Base-by-base conservation (phyloP, 2,113 vertebrate species). In the Cavia aperea region DNA sequence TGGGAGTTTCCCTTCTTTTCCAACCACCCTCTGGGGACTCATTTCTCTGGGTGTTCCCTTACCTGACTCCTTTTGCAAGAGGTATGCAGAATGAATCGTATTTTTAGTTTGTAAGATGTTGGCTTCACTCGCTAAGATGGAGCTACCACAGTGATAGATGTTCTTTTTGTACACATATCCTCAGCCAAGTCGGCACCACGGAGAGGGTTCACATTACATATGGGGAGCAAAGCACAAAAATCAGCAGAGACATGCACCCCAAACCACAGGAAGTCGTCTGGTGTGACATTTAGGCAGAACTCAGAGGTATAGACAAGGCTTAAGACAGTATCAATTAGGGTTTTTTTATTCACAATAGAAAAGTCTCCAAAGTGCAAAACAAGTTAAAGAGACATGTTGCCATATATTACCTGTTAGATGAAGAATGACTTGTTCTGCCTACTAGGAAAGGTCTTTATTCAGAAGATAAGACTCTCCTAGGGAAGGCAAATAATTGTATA, bases 391-490 rank as follows among this genome's bases (percentile, higher is more conserved):
- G 21, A 12, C 7, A 62, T 13, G 39, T 18, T 18, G 5, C 14
- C 31, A 14, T 46, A 0, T 29, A 39, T 26, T 88, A 62, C 51
- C 63, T 88, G 2, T 70, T 14, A 14, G 51, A 58, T n/a, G 8
- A 77, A 39, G 72, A 81, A 21, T 1, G 73, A 70, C 23, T 51
- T 90, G 46, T 43, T 78, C 63, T 68, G 51, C 4, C n/a, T 85
- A 5, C 43, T 43, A 66, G 66, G 81, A 81, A 75, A 92, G 8
- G 0, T 51, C 49, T 96, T 84, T 86, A 77, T 81, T 93, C 90
- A 81, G 70, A 77, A 91, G 54, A 54, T 24, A 89, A 90, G 77
- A 86, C 4, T 56, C 4, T 65, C 4, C 2, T 51, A 31, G 33
- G 33, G 8, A 91, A 84, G 23, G 65, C 70, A 11, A 18, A 86